Evolutionary conservation across 37 sponge, comb jelly and placozoan species (phyloP).

Genomic region (Cliona cf. orientalis): DNA sequence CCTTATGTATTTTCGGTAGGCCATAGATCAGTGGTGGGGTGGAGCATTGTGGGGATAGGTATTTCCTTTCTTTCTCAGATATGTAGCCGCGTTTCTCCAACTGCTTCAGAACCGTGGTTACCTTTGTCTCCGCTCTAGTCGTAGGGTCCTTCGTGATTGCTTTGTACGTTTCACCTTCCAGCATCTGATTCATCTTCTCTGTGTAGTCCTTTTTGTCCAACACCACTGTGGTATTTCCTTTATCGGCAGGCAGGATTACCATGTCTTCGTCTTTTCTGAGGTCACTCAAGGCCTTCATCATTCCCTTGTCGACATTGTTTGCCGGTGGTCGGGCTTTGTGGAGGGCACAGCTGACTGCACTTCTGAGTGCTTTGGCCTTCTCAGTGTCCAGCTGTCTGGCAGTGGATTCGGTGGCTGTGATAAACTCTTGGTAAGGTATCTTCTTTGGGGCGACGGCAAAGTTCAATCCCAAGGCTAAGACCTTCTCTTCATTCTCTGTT

Average conservation of each 20-base stretch:
- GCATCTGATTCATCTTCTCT: background rate
- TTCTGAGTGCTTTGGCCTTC: constrained; percentile 3
- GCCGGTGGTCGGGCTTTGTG: constrained; percentile 8
- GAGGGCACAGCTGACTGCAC: constrained; percentile 1
- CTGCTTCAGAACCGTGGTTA: no score
- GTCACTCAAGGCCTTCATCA: background rate
- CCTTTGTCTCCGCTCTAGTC: no score
- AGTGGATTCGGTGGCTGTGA: constrained; percentile 22
- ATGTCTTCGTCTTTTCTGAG: constrained; percentile 6
- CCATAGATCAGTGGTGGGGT: no score
- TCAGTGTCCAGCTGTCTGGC: constrained; percentile 16
- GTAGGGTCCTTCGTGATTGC: no score
- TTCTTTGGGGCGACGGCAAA: constrained; percentile 10
- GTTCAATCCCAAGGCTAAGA: background rate
- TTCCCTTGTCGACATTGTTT: background rate
- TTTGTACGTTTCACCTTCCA: no score
- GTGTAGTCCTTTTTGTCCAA: background rate
- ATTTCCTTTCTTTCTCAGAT: no score
- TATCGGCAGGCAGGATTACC: constrained; percentile 5
- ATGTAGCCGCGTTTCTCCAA: no score
- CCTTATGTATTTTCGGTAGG: no score
- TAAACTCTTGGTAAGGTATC: constrained; percentile 15
- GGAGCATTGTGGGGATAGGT: no score
- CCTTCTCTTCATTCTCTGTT: constrained; percentile 19
- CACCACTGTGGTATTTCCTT: constrained; percentile 13